phyloP scores from a whole-genome alignment of 2,888 invertebrate species.

The Coleophora flavipennella region DNA sequence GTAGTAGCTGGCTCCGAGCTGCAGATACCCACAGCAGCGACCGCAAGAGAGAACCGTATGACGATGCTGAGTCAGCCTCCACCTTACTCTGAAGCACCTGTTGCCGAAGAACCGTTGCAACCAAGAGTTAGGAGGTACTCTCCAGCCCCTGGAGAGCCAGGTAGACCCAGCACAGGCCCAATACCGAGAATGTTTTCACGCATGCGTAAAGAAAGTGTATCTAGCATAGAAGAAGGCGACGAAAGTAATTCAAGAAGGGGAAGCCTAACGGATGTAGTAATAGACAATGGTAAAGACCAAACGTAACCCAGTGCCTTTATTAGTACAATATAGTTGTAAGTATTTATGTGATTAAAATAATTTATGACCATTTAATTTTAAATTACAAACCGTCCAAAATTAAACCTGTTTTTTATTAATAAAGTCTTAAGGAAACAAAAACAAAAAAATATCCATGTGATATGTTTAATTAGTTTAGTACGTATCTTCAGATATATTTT shows the following conservation, averaged over 20 bases:
- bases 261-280: slow-evolving; percentile 64
- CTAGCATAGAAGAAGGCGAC: slow-evolving; percentile 39
- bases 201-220: slow-evolving; percentile 50
- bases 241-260: slow-evolving; percentile 48
- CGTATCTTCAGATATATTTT: slow-evolving; percentile 31
- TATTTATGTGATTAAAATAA: slow-evolving; percentile 24
- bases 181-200: slow-evolving; percentile 59
- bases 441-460: neutral
- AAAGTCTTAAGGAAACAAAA: neutral
- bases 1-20: slow-evolving; percentile 60
- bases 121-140: slow-evolving; percentile 54
- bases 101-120: slow-evolving; percentile 36
- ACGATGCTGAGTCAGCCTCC: slow-evolving; percentile 56
- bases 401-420: slow-evolving; percentile 15
- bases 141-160: slow-evolving; percentile 49
- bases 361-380: slow-evolving; percentile 8
- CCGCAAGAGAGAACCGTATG: slow-evolving; percentile 60
- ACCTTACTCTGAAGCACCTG: slow-evolving; percentile 45
- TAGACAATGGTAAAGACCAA: slow-evolving; percentile 64
- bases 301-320: slow-evolving; percentile 47
- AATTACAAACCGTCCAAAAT: slow-evolving; percentile 41
- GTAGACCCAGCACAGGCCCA: slow-evolving; percentile 46
- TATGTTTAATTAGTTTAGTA: slow-evolving; percentile 37
- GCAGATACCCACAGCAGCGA: slow-evolving; percentile 49
- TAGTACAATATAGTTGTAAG: slow-evolving; percentile 11